Evolutionary conservation across 2,888 invertebrate species (phyloP), one percentile per base, ranked within the genome.

Genomic region (Acronicta psi): DNA sequence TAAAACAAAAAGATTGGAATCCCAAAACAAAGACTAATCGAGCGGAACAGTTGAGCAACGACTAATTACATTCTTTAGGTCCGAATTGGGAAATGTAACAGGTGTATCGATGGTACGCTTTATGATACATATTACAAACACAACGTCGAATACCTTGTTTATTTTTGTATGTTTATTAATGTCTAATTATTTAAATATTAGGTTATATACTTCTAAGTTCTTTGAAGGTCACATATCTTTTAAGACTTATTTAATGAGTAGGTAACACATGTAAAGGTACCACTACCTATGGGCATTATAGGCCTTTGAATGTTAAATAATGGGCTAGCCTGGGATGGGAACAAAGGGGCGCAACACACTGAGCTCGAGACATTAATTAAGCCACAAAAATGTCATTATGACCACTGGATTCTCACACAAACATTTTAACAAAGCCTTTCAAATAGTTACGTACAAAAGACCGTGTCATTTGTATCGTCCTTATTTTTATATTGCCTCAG

Each of bases 311-410:
- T 46, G 55, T 61, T 53, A 56, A 77, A 78, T 76, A 79, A 75
- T 71, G 42, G 71, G 68, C 59, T 51, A 49, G 54, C 68, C 66
- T 54, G 61, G 45, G 64, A 76, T 73, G 73, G 73, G 72, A 82
- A 83, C 75, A 82, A 82, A 81, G 75, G 73, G 69, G 58, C 65
- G 59, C 58, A 59, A 74, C 73, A 66, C 59, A 57, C 66, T 64
- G 59, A 61, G 56, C 59, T 52, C 65, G 69, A 69, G 77, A 47
- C 80, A 81, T 84, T 85, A 85, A 86, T 85, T 86, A 84, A 84
- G 65, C 69, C 66, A 81, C 81, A 84, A 81, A 83, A 83, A 84
- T 79, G 73, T 75, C 75, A 79, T 82, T 77, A 79, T 64, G 70
- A 58, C 71, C 72, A 45, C 52, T 70, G 54, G 55, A 73, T 84